A percentile compares a stretch with the other conserved stretches of the same genome.
Evolutionary conservation across 2,888 invertebrate species (phyloP).

Genomic region (Thumatha senex): DNA sequence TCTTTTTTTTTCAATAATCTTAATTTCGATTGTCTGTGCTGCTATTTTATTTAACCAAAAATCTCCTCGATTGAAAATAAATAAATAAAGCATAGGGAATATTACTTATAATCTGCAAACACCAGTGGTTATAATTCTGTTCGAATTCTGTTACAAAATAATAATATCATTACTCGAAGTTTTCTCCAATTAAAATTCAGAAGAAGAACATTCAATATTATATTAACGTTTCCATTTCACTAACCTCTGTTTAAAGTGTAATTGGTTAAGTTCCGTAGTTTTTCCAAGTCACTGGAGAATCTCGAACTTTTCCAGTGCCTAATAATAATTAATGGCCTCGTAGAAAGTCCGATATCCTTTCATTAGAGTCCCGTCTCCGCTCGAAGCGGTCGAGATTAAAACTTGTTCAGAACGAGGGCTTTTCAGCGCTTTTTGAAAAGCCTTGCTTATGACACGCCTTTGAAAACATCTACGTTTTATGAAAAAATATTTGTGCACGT

Average conservation of each 20-base stretch:
- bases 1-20: too few relatives aligned
- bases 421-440: constrained; percentile 60
- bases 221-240: constrained; percentile 45
- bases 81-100: too few relatives aligned
- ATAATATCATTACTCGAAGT: not conserved
- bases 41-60: too few relatives aligned
- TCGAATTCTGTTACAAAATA: not conserved
- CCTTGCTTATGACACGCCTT: constrained; percentile 55
- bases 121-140: not conserved
- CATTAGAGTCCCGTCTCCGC: constrained; percentile 72
- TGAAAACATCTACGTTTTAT: constrained; percentile 51
- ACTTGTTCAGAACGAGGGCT: constrained; percentile 67
- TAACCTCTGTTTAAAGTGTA: constrained; percentile 59
- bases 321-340: constrained; percentile 81
- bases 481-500: constrained; percentile 49
- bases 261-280: constrained; percentile 69
- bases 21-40: too few relatives aligned
- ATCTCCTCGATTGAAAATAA: too few relatives aligned
- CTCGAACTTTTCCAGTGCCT: constrained; percentile 67
- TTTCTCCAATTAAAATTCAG: constrained; percentile 1
- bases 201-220: constrained; percentile 32
- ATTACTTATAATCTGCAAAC: too few relatives aligned
- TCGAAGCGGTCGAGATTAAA: constrained; percentile 73
- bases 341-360: constrained; percentile 81
- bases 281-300: constrained; percentile 76